Conservation (phyloP, 2,888 invertebrate species). For the Dromius quadrimaculatus region DNA sequence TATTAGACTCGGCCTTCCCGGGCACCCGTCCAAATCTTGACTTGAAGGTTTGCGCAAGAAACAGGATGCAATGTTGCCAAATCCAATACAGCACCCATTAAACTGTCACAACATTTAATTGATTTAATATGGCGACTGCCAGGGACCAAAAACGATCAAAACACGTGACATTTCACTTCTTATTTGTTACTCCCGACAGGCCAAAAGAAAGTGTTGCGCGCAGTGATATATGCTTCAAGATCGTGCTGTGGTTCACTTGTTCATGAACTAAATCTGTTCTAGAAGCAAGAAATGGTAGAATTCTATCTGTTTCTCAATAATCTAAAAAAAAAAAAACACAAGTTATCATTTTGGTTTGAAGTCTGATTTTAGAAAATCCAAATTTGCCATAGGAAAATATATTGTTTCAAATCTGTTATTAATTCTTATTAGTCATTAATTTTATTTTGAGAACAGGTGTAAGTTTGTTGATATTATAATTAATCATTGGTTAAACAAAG, state of each 20-base stretch:
- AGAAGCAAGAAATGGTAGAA: no score
- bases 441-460: no score
- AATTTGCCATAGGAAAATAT: no score
- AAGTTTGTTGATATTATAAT: no score
- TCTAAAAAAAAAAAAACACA: no score
- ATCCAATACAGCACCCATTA: conserved; percentile 49
- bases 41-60: conserved; percentile 38
- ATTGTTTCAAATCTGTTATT: no score
- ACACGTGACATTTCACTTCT: conserved; percentile 42
- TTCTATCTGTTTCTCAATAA: no score
- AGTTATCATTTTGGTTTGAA: no score
- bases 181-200: conserved; percentile 35
- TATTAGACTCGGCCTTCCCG: conserved; percentile 31
- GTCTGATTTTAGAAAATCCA: no score
- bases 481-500: no score
- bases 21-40: conserved; percentile 41
- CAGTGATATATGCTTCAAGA: conserved; percentile 38
- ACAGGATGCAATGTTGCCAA: conserved; percentile 49
- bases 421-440: no score
- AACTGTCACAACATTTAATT: conserved; percentile 52
- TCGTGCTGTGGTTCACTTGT: conserved; percentile 1
- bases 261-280: conserved; percentile 22
- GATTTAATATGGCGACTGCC: conserved; percentile 50
- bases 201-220: conserved; percentile 24
- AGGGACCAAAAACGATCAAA: conserved; percentile 41